Conservation (phyloP, 2,888 invertebrate species). For the Agriopis marginaria region DNA sequence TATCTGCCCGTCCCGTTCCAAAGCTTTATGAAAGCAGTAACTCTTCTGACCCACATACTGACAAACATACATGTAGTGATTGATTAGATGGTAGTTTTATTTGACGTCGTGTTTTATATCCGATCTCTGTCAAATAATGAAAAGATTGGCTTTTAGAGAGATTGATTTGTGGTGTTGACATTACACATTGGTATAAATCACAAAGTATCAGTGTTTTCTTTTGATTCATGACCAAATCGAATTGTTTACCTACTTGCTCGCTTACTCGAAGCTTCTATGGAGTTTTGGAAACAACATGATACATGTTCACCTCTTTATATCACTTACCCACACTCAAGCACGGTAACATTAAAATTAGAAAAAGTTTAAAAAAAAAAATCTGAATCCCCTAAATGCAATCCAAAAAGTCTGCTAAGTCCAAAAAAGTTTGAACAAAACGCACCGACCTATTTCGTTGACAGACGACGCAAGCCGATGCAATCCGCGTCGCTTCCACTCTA, state of each 20-base stretch:
- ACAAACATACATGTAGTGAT: constrained; percentile 32
- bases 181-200: constrained; percentile 3
- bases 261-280: too few relatives aligned
- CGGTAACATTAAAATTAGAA: too few relatives aligned
- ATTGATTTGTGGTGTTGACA: constrained; percentile 19
- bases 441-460: not conserved
- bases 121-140: constrained; percentile 18
- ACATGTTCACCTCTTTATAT: too few relatives aligned
- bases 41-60: constrained; percentile 40
- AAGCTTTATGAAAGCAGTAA: constrained; percentile 39
- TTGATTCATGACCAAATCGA: not conserved
- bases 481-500: constrained; percentile 30
- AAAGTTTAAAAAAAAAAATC: too few relatives aligned
- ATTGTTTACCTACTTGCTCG: too few relatives aligned
- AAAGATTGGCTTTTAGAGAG: constrained; percentile 11
- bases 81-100: constrained; percentile 34
- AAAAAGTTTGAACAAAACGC: too few relatives aligned
- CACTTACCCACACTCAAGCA: too few relatives aligned
- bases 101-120: constrained; percentile 29
- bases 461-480: constrained; percentile 20
- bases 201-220: not conserved
- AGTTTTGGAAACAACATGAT: too few relatives aligned
- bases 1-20: constrained; percentile 12
- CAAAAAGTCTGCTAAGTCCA: too few relatives aligned
- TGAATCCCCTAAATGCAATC: too few relatives aligned